Percentiles rank a stretch among this genome's conserved stretches.
phyloP scores from a whole-genome alignment of 2,888 invertebrate genomes.

The Carterocephalus palaemon region DNA sequence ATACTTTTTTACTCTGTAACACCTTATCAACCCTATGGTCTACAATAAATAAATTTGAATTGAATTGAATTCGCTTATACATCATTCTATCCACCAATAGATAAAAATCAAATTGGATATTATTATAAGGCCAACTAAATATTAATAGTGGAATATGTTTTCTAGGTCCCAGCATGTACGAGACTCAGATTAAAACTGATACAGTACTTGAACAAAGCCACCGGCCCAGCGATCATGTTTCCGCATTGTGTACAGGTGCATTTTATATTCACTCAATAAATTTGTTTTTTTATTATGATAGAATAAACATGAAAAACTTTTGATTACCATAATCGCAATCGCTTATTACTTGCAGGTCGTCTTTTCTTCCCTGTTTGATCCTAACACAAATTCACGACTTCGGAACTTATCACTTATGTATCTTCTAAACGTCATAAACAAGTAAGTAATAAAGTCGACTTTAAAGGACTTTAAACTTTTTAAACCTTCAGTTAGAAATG shows the following conservation, averaged over 20 bases:
- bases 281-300: not conserved
- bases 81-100: too few species aligned
- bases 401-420: conserved; percentile 90
- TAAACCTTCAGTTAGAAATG: too few species aligned
- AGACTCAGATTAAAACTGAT: conserved; percentile 91
- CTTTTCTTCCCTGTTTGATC: conserved; percentile 92
- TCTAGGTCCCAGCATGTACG: conserved; percentile 86
- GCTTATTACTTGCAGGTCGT: conserved; percentile 79
- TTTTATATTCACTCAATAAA: conserved; percentile 10
- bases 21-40: too few species aligned
- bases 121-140: too few species aligned
- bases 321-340: not conserved
- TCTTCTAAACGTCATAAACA: conserved; percentile 87
- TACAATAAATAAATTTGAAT: too few species aligned
- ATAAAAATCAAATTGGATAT: too few species aligned
- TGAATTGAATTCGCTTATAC: too few species aligned
- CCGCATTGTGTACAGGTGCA: conserved; percentile 89
- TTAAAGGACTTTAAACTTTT: conserved; percentile 1
- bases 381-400: conserved; percentile 89
- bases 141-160: conserved; percentile 23
- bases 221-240: conserved; percentile 84
- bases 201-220: conserved; percentile 87
- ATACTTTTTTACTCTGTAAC: too few species aligned
- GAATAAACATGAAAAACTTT: not conserved
- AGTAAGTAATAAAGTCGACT: conserved; percentile 81